Conservation (phyloP, 2,113 vertebrate genomes). For the Pterophyllum scalare region DNA sequence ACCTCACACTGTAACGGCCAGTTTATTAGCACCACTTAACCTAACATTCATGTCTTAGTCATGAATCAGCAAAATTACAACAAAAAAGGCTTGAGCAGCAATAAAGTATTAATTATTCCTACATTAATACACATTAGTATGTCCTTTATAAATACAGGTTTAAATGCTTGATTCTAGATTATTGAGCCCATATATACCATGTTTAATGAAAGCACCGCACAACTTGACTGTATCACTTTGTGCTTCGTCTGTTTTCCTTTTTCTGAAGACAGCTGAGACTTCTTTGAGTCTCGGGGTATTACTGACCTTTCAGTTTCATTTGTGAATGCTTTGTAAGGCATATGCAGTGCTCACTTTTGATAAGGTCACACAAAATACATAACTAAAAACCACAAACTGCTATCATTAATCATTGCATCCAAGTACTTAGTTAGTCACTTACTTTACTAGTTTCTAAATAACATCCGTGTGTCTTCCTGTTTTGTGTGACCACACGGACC, state of each 20-base stretch:
- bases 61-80: not conserved
- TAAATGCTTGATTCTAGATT: fast-evolving
- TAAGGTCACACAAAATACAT: not conserved
- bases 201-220: fast-evolving
- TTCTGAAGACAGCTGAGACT: not conserved
- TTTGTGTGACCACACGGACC: too few species aligned
- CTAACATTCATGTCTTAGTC: not conserved
- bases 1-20: fast-evolving
- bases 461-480: too few species aligned
- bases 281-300: not conserved
- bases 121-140: not conserved
- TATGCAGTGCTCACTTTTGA: not conserved
- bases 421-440: not conserved
- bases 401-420: not conserved
- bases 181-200: not conserved
- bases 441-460: too few species aligned
- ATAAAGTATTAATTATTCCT: not conserved
- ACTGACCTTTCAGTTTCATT: not conserved
- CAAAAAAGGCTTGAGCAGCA: fast-evolving
- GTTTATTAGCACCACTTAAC: not conserved
- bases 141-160: not conserved
- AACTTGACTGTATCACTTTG: not conserved
- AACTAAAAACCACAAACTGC: not conserved
- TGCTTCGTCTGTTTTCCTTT: not conserved
- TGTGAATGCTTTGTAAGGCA: not conserved